A percentile compares a stretch with the other conserved stretches of the same genome.
These are phyloP conservation scores for Neocrepidodera transversa DNA, from an alignment of 2,888 invertebrate genomes.

Conservation along the genomic window DNA sequence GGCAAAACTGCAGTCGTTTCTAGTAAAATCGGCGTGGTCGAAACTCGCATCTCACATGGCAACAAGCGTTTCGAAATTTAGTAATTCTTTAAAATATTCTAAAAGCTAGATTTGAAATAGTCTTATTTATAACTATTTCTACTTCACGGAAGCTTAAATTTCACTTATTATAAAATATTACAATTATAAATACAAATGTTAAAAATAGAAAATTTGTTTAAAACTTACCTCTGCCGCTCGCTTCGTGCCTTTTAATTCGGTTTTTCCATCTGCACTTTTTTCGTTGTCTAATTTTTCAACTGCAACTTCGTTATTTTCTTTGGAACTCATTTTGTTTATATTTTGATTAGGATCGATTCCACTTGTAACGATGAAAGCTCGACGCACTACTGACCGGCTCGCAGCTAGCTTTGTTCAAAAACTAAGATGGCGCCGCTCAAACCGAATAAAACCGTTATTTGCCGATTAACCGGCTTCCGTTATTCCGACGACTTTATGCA, in stretches of 20 bases:
- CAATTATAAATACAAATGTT: too few species aligned
- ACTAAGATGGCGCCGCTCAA: slow-evolving; percentile 82
- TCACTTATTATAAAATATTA: neutral
- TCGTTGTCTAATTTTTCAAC: slow-evolving; percentile 83
- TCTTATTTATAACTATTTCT: too few species aligned
- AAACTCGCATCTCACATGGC: slow-evolving; percentile 49
- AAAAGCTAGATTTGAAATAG: too few species aligned
- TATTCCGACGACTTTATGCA: slow-evolving; percentile 44
- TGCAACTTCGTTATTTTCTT: slow-evolving; percentile 86
- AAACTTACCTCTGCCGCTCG: slow-evolving; percentile 84
- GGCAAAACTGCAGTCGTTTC: too few species aligned
- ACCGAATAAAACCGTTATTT: slow-evolving; percentile 61
- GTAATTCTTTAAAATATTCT: too few species aligned
- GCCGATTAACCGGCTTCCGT: slow-evolving; percentile 56
- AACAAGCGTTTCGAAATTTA: slow-evolving; percentile 46
- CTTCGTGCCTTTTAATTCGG: slow-evolving; percentile 86
- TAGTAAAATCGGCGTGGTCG: slow-evolving; percentile 40
- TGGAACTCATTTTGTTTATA: slow-evolving; percentile 75
- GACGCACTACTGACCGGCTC: slow-evolving; percentile 75
- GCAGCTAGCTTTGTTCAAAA: slow-evolving; percentile 78
- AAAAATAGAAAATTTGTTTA: neutral
- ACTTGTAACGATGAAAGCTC: slow-evolving; percentile 63
- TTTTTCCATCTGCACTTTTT: slow-evolving; percentile 78
- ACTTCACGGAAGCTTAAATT: too few species aligned
- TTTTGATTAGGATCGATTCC: slow-evolving; percentile 44